Conservation (phyloP, 2,888 invertebrate genomes). For the Drosophila bunnanda region DNA sequence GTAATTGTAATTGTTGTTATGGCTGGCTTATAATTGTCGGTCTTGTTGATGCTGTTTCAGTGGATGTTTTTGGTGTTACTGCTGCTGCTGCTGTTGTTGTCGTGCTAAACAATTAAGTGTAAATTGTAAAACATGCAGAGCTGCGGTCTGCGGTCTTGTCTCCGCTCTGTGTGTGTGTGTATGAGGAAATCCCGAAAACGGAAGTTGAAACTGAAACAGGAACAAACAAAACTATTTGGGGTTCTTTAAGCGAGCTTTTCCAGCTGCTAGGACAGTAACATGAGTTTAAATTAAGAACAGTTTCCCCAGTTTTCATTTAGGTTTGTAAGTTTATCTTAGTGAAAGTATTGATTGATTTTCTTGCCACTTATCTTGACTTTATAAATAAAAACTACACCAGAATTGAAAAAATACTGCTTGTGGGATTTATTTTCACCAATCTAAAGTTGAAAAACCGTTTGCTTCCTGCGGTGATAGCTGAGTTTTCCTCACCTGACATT, state of each 20-base stretch:
- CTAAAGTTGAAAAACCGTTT: background rate
- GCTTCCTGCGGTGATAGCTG: background rate
- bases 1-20: conserved; percentile 58
- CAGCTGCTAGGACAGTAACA: background rate
- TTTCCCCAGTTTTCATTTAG: too few species aligned
- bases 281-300: background rate
- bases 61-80: conserved; percentile 39
- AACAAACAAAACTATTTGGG: conserved; percentile 15
- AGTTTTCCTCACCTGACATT: background rate
- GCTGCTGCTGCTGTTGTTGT: conserved; percentile 25
- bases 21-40: conserved; percentile 51
- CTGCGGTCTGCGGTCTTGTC: conserved; percentile 52
- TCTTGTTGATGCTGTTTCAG: conserved; percentile 50
- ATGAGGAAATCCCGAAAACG: conserved; percentile 10
- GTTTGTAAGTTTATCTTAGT: too few species aligned
- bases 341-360: too few species aligned
- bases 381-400: background rate
- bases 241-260: conserved; percentile 6
- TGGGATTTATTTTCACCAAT: background rate
- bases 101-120: conserved; percentile 54
- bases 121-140: conserved; percentile 51
- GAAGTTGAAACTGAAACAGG: conserved; percentile 21
- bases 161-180: conserved; percentile 8
- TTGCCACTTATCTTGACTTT: too few species aligned
- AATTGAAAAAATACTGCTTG: background rate